Conservation (phyloP, 1,140 invertebrate species). For the Stenopsyche tienmushanensis region DNA sequence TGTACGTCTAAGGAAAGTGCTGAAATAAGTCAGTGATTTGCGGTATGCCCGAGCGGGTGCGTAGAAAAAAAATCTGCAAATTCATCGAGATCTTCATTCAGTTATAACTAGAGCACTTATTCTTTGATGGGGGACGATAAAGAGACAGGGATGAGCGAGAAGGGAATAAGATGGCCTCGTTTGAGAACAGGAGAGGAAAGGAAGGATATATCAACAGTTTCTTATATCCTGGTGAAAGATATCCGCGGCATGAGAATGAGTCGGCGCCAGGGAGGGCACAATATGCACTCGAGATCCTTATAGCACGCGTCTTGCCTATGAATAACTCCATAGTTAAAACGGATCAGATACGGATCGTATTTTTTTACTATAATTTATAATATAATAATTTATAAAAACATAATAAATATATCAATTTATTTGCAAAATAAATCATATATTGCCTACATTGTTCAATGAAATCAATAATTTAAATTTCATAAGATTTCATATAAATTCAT, state of each 20-base stretch:
- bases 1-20: background rate
- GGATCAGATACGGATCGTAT: constrained; percentile 7
- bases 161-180: background rate
- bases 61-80: constrained; percentile 15
- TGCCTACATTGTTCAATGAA: too few species aligned
- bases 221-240: constrained; percentile 23
- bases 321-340: constrained; percentile 35
- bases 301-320: constrained; percentile 38
- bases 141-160: background rate
- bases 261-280: constrained; percentile 18
- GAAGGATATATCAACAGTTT: constrained; percentile 22
- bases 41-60: background rate
- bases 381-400: constrained; percentile 7
- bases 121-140: background rate
- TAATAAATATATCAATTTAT: background rate
- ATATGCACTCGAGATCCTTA: constrained; percentile 38
- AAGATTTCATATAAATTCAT: too few species aligned
- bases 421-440: too few species aligned
- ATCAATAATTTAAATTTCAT: too few species aligned
- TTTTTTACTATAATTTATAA: background rate
- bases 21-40: background rate
- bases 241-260: constrained; percentile 20
- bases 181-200: background rate
- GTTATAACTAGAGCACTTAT: constrained; percentile 27
- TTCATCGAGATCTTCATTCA: constrained; percentile 23